Evolutionary conservation across 2,797 vertebrate genomes (phyloP), one percentile per base, ranked within the genome.

Genomic region (Pipistrellus pygmaeus): DNA sequence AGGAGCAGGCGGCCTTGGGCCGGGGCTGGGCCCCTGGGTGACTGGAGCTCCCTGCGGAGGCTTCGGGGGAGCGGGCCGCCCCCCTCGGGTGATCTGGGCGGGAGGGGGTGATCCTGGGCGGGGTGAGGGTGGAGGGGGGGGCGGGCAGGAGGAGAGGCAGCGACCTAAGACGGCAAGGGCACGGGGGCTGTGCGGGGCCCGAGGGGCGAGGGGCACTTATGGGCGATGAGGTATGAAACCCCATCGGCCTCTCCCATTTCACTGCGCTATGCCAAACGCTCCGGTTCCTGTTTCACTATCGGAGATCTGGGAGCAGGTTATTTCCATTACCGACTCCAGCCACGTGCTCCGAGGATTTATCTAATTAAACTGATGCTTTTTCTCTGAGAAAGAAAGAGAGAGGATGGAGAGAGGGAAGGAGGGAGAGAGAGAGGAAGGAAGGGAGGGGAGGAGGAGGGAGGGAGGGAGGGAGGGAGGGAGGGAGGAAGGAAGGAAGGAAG

Each of bases 301-400:
- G 98, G 96, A 97, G 98, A 98, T 98, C 98, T 98, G 98, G 97
- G 97, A 98, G 98, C 98, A 98, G 98, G 98, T 98, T 98, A 98
- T 98, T 98, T 98, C 98, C 98, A 98, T 98, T 98, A 98, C 98
- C 98, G 98, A 98, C 98, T 98, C 98, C 55, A 88, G 98, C 98
- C 98, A 98, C 97, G 97, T 98, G 98, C 98, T 98, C 87, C 73
- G 97, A 97, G 98, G 98, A 98, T 98, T 98, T 98, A 98, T 98
- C 98, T 98, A 98, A 98, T 98, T 98, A 98, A 98, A 98, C 96
- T 97, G 98, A 98, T 98, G 98, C 98, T 98, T 98, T 98, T 98
- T 98, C 98, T 97, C 97, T 98, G 97, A 98, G 98, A 98, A 98
- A 97, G 97, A 97, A 98, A 97, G 97, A 97, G 96, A 97, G 97